Base-by-base conservation (phyloP, 2,797 vertebrate species). In the Chromis chromis region DNA sequence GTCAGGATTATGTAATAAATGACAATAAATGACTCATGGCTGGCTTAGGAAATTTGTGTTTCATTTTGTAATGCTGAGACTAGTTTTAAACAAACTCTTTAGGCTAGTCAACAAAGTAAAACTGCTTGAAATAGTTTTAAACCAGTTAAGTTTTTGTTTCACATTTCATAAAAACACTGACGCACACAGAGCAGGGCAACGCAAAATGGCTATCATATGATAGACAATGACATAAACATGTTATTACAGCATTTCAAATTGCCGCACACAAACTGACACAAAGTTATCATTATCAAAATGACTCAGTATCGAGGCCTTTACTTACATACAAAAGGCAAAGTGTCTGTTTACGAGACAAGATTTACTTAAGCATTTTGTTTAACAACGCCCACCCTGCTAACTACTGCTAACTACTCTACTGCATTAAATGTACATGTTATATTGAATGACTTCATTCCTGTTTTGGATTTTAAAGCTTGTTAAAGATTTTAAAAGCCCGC, bases 221-320 rank as follows among this genome's bases (percentile, higher is more conserved):
- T 60, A 67, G 53, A 77, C 66, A 65, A 71, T 78, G 73, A 68
- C 70, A 78, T 75, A 86, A 89, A 83, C 81, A 61, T 88, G 80
- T 75, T 49, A 88, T 90, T 86, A 87, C 48, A 67, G 78, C 21
- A 71, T 71, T 85, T 64, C 76, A 76, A 25, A 82, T 22, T 56
- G 40, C 74, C 33, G 54, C 74, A 82, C 80, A 81, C 81, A 87
- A 77, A 80, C 52, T 58, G 19, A 76, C 72, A 65, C 61, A 84
- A 44, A 69, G 75, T 78, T 86, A 66, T 87, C 75, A 89, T 92
- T 88, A 84, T 53, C 65, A 28, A 4, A 83, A 77, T 84, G 78
- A 87, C 61, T 88, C 58, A 76, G 62, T 31, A 73, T 46, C 62
- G 40, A 54, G 22, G 42, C 74, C 65, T 78, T 42, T 76, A 79